Base-by-base conservation (phyloP, 2,797 vertebrate genomes). In the Mormyrops attenuatus region DNA sequence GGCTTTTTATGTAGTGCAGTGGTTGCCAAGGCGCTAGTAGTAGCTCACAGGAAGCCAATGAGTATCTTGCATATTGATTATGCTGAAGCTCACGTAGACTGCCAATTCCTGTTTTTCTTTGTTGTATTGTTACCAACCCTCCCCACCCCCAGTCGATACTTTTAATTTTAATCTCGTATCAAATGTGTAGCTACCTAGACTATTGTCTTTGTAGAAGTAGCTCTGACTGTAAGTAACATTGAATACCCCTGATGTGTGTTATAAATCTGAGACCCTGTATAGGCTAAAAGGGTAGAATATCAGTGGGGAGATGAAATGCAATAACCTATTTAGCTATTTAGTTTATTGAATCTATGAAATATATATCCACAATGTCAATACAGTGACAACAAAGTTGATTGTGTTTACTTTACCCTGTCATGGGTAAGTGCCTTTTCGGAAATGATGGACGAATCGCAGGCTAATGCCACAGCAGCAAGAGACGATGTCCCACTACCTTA, bases 351-450 rank as follows among this genome's bases (percentile, higher is more conserved):
- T 49, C 47, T 85, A 22, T 85, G 44, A 85, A 52, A 47, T 44
- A 41, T 80, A 80, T 80, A 34, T 80, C 26, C 15, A 7, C 88
- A 80, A 38, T 86, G 90, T 90, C 88, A 91, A 90, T 69, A 91
- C 90, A 89, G 50, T 26, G 53, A 47, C 73, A 80, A 44, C 26
- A 41, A 15, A 52, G 77, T 17, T 88, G 86, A 82, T 13, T 63
- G 85, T 9, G 88, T 50, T 82, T 88, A 77, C 84, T 82, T 73
- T 69, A 85, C 89, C 91, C 92, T 93, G 91, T 88, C 90, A 93
- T 89, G 90, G 91, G 90, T 93, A 86, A 90, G 92, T 93, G 90
- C 85, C 87, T 88, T 91, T 95, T 95, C 93, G 91, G 92, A 86
- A 47, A 89, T 55, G 92, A 88, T 44, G 77, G 89, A 86, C 91